Percentiles rank a stretch among this genome's conserved stretches.
Evolutionary conservation across 1,140 invertebrate genomes (phyloP).

Genomic region (Battus philenor): DNA sequence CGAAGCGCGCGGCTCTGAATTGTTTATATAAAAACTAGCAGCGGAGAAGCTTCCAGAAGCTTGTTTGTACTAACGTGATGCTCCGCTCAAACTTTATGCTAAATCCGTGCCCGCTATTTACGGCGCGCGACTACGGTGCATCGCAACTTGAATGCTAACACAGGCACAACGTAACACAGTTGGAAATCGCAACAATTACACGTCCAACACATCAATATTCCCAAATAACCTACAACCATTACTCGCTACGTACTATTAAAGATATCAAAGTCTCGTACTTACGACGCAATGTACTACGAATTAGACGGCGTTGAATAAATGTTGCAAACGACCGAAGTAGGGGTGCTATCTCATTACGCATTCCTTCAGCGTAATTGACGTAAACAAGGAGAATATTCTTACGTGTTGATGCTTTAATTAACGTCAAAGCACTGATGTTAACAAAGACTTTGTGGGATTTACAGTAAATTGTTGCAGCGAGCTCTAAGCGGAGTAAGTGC

Average conservation of each 20-base stretch:
- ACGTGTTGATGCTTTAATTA: constrained; percentile 32
- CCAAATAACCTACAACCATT: constrained; percentile 8
- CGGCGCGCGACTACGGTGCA: constrained; percentile 33
- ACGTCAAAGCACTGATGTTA: constrained; percentile 21
- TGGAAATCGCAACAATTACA: constrained; percentile 23
- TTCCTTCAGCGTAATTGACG: constrained; percentile 27
- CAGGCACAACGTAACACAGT: constrained; percentile 20
- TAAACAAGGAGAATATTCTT: constrained; percentile 32
- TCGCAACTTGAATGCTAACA: constrained; percentile 29
- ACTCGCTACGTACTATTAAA: not conserved
- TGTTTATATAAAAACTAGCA: not conserved
- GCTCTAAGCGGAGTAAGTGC: no score
- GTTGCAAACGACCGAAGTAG: not conserved
- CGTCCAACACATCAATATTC: constrained; percentile 12
- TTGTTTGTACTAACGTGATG: constrained; percentile 21
- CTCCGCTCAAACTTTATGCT: constrained; percentile 35
- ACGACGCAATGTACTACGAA: constrained; percentile 18
- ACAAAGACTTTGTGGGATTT: constrained; percentile 15
- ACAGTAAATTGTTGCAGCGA: constrained; percentile 13
- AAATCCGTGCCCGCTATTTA: constrained; percentile 32
- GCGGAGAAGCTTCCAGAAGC: constrained; percentile 16
- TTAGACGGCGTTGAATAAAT: not conserved
- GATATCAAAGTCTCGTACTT: not conserved
- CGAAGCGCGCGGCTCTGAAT: no score
- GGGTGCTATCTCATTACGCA: constrained; percentile 23